A percentile compares a stretch with the other conserved stretches of the same genome.
Evolutionary conservation across 2,113 vertebrate genomes (phyloP).

Genomic region (Scomber colias): DNA sequence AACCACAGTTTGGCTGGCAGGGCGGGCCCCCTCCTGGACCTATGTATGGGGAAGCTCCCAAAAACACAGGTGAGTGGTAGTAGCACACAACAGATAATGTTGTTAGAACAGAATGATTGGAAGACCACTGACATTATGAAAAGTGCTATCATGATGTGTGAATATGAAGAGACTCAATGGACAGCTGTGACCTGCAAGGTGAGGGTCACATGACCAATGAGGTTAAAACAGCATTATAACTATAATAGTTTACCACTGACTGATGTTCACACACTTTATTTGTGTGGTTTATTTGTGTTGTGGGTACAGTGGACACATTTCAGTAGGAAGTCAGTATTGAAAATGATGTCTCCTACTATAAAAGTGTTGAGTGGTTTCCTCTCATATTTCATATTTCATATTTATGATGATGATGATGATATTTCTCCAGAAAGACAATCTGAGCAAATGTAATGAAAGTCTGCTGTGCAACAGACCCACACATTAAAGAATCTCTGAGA

Average conservation of each 20-base stretch:
- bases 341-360: too few species aligned
- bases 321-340: too few species aligned
- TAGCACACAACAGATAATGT: not conserved
- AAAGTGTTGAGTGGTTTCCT: too few species aligned
- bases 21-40: conserved; percentile 88
- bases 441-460: too few species aligned
- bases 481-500: not conserved
- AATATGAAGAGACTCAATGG: not conserved
- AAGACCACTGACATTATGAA: not conserved
- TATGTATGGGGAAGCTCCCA: conserved; percentile 89
- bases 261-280: not conserved
- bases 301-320: too few species aligned
- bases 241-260: not conserved
- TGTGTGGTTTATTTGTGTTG: not conserved
- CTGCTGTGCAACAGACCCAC: not conserved
- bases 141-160: not conserved
- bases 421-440: too few species aligned
- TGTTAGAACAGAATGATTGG: not conserved
- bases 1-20: conserved; percentile 91
- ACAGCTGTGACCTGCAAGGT: not conserved
- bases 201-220: not conserved
- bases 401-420: too few species aligned
- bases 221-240: not conserved
- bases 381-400: too few species aligned
- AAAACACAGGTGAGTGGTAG: conserved; percentile 91